A percentile compares a stretch with the other conserved stretches of the same genome.
Conservation (phyloP, 92 coral and sea anemone species). For the Heliopora coerulea region DNA sequence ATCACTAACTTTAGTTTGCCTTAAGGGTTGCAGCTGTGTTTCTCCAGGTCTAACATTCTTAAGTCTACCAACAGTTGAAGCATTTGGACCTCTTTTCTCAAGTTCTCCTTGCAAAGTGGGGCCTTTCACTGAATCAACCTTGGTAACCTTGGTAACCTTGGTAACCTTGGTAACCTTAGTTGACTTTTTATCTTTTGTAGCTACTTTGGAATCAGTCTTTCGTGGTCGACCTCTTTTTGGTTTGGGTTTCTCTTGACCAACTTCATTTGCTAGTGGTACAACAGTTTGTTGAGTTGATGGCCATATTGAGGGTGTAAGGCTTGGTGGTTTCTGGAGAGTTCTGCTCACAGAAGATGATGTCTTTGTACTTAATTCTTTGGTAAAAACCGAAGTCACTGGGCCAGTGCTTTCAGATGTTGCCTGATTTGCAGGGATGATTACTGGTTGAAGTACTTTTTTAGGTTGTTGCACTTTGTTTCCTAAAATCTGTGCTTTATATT, state of each 20-base stretch:
- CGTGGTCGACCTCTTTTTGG: too few species aligned
- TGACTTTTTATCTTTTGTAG: not conserved
- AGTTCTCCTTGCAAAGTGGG: conserved; percentile 20
- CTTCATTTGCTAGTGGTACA: not conserved
- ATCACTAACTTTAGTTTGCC: not conserved
- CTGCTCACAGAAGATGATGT: not conserved
- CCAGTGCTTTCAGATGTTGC: not conserved
- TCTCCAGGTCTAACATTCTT: not conserved
- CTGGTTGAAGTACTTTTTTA: not conserved
- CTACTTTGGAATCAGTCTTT: too few species aligned
- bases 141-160: too few species aligned
- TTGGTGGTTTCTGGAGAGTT: not conserved
- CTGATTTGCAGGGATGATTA: not conserved
- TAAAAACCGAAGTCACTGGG: not conserved
- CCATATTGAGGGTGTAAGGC: not conserved
- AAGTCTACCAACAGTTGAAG: not conserved
- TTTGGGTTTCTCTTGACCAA: not conserved
- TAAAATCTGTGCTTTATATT: not conserved
- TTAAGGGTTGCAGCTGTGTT: not conserved
- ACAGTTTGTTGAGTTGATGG: not conserved
- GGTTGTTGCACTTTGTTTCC: not conserved
- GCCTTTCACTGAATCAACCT: not conserved
- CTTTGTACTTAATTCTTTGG: not conserved
- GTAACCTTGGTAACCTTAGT: too few species aligned
- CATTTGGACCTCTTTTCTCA: conserved; percentile 1